These are phyloP conservation scores for Lasaia peninsularis DNA, from an alignment of 1,140 invertebrate species.

Conservation along the genomic window DNA sequence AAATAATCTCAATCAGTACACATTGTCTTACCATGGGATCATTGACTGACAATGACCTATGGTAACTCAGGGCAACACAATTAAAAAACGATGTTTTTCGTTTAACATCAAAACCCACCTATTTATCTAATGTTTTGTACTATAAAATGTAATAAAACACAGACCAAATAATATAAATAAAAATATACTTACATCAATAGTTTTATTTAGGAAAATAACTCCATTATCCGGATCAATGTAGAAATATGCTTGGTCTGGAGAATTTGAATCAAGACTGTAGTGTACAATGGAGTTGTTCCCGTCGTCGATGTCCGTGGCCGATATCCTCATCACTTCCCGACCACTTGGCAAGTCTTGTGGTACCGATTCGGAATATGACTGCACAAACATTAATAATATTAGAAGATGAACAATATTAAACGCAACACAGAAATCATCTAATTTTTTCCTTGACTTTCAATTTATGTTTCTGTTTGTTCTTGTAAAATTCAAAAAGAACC, in stretches of 20 bases:
- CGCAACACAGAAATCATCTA: background rate
- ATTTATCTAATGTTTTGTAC: too few species aligned
- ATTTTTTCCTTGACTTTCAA: too few species aligned
- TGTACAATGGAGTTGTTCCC: slow-evolving; percentile 89
- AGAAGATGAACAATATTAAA: background rate
- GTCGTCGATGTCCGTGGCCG: slow-evolving; percentile 92
- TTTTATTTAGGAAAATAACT: slow-evolving; percentile 85
- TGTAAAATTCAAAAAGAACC: background rate
- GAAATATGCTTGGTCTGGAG: slow-evolving; percentile 83
- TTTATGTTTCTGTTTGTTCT: too few species aligned
- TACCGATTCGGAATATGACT: slow-evolving; percentile 86
- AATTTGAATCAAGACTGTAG: slow-evolving; percentile 80
- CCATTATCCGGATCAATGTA: slow-evolving; percentile 86
- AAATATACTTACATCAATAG: slow-evolving; percentile 81
- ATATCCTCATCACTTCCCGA: slow-evolving; percentile 90
- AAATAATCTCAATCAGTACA: too few species aligned
- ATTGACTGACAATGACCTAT: too few species aligned
- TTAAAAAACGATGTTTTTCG: too few species aligned
- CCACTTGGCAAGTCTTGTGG: slow-evolving; percentile 83
- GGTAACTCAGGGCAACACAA: too few species aligned
- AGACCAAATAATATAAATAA: background rate
- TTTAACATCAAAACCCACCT: too few species aligned
- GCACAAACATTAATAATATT: slow-evolving; percentile 39
- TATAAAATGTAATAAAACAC: background rate
- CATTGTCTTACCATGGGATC: too few species aligned